phyloP scores from a whole-genome alignment of 2,113 vertebrate genomes.

The Planiliza haematocheilus region DNA sequence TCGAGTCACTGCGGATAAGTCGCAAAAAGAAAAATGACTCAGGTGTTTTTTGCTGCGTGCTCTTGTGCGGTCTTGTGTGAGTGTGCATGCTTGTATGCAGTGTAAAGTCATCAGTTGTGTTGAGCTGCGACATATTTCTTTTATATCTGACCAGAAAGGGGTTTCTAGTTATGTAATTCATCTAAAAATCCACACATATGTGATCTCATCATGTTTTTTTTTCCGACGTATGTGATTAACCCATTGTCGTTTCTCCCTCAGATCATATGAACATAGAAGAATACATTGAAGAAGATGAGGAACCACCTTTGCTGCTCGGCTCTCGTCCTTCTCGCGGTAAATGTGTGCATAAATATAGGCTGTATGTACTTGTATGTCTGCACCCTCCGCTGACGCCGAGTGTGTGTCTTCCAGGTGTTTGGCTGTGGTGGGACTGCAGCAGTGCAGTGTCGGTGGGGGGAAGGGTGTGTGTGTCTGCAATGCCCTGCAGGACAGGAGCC shows the following conservation, averaged over 20 bases:
- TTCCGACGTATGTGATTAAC: background rate
- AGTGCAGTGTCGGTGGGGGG: conserved; percentile 72
- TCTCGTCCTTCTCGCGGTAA: conserved; percentile 81
- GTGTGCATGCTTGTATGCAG: background rate
- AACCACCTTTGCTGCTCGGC: conserved; percentile 81
- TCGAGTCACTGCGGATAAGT: conserved; percentile 19
- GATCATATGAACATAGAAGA: conserved; percentile 85
- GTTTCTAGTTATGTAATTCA: too few relatives aligned
- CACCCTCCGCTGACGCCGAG: background rate
- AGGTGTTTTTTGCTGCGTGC: conserved; percentile 55
- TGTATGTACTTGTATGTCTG: background rate
- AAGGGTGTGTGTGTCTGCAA: conserved; percentile 76
- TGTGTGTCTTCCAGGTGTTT: conserved; percentile 66
- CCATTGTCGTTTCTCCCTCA: conserved; percentile 24
- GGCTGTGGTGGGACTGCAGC: conserved; percentile 71
- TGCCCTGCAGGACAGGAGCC: conserved; percentile 91
- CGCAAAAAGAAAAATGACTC: conserved; percentile 55
- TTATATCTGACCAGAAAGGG: background rate
- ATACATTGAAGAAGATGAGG: conserved; percentile 85
- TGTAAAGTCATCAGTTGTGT: background rate
- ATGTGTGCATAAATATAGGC: background rate
- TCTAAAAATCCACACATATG: too few relatives aligned
- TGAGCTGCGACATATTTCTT: background rate
- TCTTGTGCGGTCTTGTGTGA: conserved; percentile 10
- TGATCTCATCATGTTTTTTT: background rate